phyloP scores from a whole-genome alignment of 2,888 invertebrate species.

The Homarus gammarus region DNA sequence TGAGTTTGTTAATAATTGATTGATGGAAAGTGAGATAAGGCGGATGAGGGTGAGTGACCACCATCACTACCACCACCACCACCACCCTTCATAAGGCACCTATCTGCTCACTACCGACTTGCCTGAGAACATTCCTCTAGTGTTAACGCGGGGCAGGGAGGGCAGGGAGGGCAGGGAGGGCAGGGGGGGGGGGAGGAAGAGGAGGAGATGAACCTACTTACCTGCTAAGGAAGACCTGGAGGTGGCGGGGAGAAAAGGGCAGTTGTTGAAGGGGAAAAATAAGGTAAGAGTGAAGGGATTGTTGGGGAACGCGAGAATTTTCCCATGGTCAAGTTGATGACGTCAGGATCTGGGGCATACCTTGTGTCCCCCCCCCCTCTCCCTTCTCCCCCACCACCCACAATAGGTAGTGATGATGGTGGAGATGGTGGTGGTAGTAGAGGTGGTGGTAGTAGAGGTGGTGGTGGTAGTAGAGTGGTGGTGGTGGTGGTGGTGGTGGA shows the following conservation, averaged over 20 bases:
- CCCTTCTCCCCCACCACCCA: background rate
- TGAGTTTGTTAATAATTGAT: no score
- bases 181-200: background rate
- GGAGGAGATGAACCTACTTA: background rate
- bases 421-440: background rate
- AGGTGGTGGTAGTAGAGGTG: no score
- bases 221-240: background rate
- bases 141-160: no score
- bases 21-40: no score
- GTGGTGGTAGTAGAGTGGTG: no score
- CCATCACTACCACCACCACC: no score
- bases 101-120: no score
- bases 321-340: background rate
- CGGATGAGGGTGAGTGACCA: no score
- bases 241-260: background rate
- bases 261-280: background rate
- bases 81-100: no score
- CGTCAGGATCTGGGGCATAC: background rate
- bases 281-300: background rate
- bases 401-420: background rate
- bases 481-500: no score
- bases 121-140: no score
- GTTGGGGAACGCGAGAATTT: background rate
- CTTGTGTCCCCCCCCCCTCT: background rate
- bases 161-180: no score